phyloP scores from a whole-genome alignment of 2,113 vertebrate species.

The Illadopsis cleaveri region DNA sequence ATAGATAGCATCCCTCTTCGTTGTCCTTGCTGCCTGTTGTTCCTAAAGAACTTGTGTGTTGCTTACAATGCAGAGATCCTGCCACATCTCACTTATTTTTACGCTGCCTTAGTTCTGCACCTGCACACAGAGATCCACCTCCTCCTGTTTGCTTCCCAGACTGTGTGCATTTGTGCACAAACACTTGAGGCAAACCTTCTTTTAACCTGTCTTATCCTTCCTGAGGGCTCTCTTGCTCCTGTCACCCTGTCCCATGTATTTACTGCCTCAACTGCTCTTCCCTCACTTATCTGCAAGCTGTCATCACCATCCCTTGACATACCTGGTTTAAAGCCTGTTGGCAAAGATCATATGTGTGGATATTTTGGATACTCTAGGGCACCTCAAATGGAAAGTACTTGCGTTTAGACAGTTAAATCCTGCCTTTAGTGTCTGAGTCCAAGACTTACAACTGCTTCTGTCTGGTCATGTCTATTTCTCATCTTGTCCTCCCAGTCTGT shows the following conservation, averaged over 20 bases:
- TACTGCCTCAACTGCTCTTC: slow-evolving; percentile 1
- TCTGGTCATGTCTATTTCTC: slow-evolving; percentile 29
- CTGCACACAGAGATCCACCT: not conserved
- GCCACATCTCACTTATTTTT: not conserved
- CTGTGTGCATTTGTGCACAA: not conserved
- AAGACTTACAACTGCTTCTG: slow-evolving; percentile 1
- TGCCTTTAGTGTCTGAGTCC: not conserved
- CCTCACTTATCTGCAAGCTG: slow-evolving; percentile 47
- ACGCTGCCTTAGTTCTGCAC: not conserved
- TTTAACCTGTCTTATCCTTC: slow-evolving; percentile 27
- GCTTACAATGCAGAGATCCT: not conserved
- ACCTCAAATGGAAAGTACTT: slow-evolving; percentile 40
- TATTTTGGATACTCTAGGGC: slow-evolving; percentile 55
- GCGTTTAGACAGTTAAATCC: slow-evolving; percentile 29
- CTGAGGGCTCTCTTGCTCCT: slow-evolving; percentile 20
- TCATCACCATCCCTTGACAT: slow-evolving; percentile 27
- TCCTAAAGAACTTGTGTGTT: not conserved
- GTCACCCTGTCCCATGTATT: slow-evolving; percentile 48
- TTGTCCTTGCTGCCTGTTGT: not conserved
- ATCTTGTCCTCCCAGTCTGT: not conserved
- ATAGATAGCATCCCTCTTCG: not conserved
- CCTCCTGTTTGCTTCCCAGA: not conserved
- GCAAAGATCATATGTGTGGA: slow-evolving; percentile 66
- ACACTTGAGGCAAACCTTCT: slow-evolving; percentile 27
- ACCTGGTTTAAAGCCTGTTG: slow-evolving; percentile 64